Evolutionary conservation across 2,888 invertebrate species (phyloP).

Genomic region (Caenorhabditis afra): DNA sequence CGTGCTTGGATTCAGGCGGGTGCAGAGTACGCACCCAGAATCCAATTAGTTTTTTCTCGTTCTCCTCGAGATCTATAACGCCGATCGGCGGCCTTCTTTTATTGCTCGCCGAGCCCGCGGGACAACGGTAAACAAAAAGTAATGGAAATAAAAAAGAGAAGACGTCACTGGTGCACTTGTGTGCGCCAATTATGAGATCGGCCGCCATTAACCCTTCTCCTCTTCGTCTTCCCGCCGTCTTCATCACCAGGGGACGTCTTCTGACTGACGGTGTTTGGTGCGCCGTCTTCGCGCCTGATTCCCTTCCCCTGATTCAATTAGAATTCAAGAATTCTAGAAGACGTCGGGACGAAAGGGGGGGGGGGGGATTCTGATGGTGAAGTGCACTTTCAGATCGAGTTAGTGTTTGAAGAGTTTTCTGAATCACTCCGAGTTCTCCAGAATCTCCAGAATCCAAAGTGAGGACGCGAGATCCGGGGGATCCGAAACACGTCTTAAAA

Average conservation of each 20-base stretch:
- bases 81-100: not conserved
- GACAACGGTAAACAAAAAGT: conserved; percentile 13
- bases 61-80: no score
- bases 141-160: conserved; percentile 17
- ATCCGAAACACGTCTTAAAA: no score
- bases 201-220: conserved; percentile 30
- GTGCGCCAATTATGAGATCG: conserved; percentile 41
- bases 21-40: no score
- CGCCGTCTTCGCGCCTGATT: not conserved
- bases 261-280: conserved; percentile 4
- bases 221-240: not conserved
- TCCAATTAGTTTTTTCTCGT: no score
- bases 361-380: not conserved
- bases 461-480: not conserved
- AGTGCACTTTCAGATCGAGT: conserved; percentile 10
- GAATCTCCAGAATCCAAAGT: not conserved
- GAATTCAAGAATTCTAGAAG: conserved; percentile 2
- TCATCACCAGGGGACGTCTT: not conserved
- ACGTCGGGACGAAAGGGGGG: no score
- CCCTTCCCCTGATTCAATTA: conserved; percentile 15
- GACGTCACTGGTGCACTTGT: conserved; percentile 47
- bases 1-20: no score
- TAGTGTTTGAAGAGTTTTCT: not conserved
- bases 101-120: not conserved
- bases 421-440: not conserved